Percentiles rank a stretch among this genome's conserved stretches.
These are phyloP conservation scores for Drosophila elegans DNA, from an alignment of 1,140 invertebrate species.

Conservation along the genomic window DNA sequence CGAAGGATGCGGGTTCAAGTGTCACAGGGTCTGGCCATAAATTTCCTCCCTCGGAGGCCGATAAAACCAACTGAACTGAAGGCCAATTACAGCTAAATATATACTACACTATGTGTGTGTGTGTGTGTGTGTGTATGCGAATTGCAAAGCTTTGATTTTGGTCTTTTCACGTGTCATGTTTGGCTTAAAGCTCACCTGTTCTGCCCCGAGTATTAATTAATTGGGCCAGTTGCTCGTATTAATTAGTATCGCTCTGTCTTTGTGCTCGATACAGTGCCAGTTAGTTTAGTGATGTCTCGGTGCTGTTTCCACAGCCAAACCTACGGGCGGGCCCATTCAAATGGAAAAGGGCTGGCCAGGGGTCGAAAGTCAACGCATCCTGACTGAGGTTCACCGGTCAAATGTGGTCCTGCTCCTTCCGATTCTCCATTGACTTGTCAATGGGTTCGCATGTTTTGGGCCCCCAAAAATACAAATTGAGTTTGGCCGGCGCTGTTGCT, in stretches of 20 bases:
- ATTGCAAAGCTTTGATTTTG: constrained; percentile 1
- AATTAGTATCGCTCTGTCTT: constrained; percentile 13
- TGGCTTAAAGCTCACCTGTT: constrained; percentile 55
- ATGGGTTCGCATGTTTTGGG: constrained; percentile 35
- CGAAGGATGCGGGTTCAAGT: constrained; percentile 74
- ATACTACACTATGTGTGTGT: background rate
- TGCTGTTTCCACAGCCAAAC: background rate
- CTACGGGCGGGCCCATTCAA: constrained; percentile 24
- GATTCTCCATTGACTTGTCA: constrained; percentile 46
- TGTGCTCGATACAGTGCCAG: background rate
- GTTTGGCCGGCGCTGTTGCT: constrained; percentile 21
- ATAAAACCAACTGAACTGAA: constrained; percentile 32
- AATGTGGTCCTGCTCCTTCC: constrained; percentile 36
- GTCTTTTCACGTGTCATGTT: constrained; percentile 44
- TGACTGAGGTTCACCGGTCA: constrained; percentile 48
- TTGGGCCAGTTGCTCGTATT: constrained; percentile 43
- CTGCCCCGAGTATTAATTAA: constrained; percentile 61
- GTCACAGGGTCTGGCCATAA: constrained; percentile 65
- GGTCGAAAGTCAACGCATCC: constrained; percentile 35
- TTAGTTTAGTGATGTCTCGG: constrained; percentile 12
- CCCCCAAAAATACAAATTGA: constrained; percentile 40
- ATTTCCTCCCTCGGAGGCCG: constrained; percentile 28
- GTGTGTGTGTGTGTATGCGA: constrained; percentile 7
- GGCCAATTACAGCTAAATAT: constrained; percentile 47
- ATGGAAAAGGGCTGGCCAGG: constrained; percentile 42